Evolutionary conservation across 2,113 vertebrate species (phyloP), one percentile per base, ranked within the genome.

Genomic region (Sylvietta virens): DNA sequence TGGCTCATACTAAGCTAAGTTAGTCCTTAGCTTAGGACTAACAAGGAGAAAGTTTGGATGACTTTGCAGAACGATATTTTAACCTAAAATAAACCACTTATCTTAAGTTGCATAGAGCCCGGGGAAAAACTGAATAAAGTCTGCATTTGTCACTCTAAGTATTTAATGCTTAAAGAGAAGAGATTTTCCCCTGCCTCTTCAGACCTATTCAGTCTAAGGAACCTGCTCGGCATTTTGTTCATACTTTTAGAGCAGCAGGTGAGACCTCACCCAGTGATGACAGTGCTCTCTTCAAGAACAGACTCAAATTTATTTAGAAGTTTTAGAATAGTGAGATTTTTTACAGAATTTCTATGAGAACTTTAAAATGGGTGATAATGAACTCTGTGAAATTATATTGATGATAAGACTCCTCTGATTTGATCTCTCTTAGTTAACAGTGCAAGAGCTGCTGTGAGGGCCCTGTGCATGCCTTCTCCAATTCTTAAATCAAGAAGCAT

Each of bases 281-380:
- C n/a, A 65, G 26, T 28, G 24, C 23, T 33, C 30, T 81, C 67
- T 86, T 57, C 57, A 74, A 61, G 20, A 87, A 70, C 26, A 58
- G 35, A 58, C 39, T 48, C 45, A 69, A 24, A 66, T 66, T 24
- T 35, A 42, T 22, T 66, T 48, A 13, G 54, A 57, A 26, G 21
- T 21, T 37, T 69, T 62, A 42, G 10, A 66, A 79, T 21, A 13
- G 20, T 19, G 13, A 26, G 26, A 11, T 73, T 57, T 27, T 62
- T 45, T 0, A 51, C 0, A 0, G 40, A 48, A 53, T 84, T 74
- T 61, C 57, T 33, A 15, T 13, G 12, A 78, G 31, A 73, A 87
- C 18, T 78, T 84, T 18, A 66, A 90, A 91, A 90, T 31, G 1
- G 1, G 27, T 15, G 35, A 48, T 37, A 28, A 24, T 78, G 51